Base-by-base conservation (phyloP, 2,888 invertebrate species). In the Ditylenchus weischeri region DNA sequence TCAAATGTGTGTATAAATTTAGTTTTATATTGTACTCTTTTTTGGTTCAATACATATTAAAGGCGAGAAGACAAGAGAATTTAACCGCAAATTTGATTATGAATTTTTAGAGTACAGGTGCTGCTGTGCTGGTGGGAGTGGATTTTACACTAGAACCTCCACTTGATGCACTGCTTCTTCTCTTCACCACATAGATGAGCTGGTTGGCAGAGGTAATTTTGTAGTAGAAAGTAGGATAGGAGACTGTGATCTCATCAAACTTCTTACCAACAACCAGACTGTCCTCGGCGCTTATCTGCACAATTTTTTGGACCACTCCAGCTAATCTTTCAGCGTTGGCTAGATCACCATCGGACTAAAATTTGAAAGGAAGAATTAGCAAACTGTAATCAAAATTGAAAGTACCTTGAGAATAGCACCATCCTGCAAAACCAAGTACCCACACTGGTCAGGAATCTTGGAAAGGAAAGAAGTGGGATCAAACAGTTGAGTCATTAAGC, bases 401-500 rank as follows among this genome's bases (percentile, higher is more conserved):
- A 43, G 3, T 19, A 75, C 75, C 57, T 71, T 65, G 13, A 68
- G 23, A 38, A 75, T 67, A 11, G 64, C 64, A 3, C 74, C 74
- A 43, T 75, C 70, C 57, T 64, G 64, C 62, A 75, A 69, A 29
- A 75, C 63, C 68, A 71, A 69, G 48, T 70, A 69, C 54, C 75
- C 75, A n/a, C 66, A 43, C 13, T 68, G 67, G 58, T 68, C 68
- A 18, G 68, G 63, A 15, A 63, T 59, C 38, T 62, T 62, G n/a
- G 64, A 8, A 60, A 72, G 49, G n/a, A 21, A 29, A 21, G 58
- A 35, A 72, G 43, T 15, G 8, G 43, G 43, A 43, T 43, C 43
- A 43, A 8, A 43, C 15, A 43, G 43, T 43, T 43, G 43, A 43
- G 43, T 43, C 43, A 43, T 43, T 29, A 29, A 5, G 5, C 43